Base-by-base conservation (phyloP, 2,888 invertebrate species). In the Spisula solida region DNA sequence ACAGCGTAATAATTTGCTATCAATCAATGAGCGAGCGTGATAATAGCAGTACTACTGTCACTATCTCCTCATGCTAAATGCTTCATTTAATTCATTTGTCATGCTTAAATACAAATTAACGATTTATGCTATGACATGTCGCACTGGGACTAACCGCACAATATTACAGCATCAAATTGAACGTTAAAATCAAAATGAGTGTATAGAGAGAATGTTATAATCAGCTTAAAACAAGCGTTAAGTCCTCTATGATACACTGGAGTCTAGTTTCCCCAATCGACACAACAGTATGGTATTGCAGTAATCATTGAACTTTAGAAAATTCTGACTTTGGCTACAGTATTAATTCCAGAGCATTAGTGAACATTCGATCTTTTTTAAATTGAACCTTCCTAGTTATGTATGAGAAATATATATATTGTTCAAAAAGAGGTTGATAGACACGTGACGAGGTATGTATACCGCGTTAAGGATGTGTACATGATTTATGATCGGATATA, bases 11-110 rank as follows among this genome's bases (percentile, higher is more conserved):
- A 60, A 66, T 66, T 66, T 25, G 60, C 20, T 66, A 66, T 66
- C 60, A 66, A 66, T 66, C 60, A 66, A 2, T n/a, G 10, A 25
- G 25, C 60, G 20, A 25, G 25, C 8, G n/a, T 66, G 20, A 66
- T 25, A 25, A 20, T 66, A 1, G n/a, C 51, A 25, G 25, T 25
- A 66, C n/a, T 66, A 66, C 20, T 25, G 25, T 66, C 60, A 25
- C 25, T 25, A 66, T 25, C 60, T 5, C 60, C 60, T 25, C 25
- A n/a, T n/a, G 5, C 60, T 66, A 4, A 25, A 66, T 66, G 60
- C 60, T 66, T 66, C n/a, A 66, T 66, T 66, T 66, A 66, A 66
- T 66, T 25, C 75, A 75, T 75, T 75, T 34, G 75, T 75, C 75
- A 75, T 18, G 75, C 31, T 75, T 31, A 75, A 34, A 75, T 8